These are phyloP conservation scores for Phycodurus eques DNA, from an alignment of 2,113 vertebrate species.

Conservation along the genomic window DNA sequence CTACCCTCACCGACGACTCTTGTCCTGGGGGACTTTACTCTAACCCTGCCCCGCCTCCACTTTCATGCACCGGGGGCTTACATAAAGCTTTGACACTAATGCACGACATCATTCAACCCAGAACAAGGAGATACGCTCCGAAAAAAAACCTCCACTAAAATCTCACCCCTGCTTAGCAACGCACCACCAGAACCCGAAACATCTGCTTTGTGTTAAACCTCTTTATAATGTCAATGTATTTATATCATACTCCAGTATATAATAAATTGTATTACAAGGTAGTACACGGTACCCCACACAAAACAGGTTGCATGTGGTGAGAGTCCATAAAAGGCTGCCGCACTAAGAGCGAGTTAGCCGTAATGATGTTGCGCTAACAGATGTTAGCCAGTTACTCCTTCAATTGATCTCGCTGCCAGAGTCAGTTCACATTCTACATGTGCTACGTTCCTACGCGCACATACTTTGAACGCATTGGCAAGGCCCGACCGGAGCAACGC, in stretches of 20 bases:
- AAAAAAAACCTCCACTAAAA: not conserved
- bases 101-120: slow-evolving; percentile 57
- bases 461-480: slow-evolving; percentile 39
- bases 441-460: slow-evolving; percentile 19
- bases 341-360: slow-evolving; percentile 55
- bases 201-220: slow-evolving; percentile 48
- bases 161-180: slow-evolving; percentile 1
- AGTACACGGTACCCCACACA: slow-evolving; percentile 7
- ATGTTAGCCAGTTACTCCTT: slow-evolving; percentile 70
- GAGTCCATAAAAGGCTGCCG: slow-evolving; percentile 45
- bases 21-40: slow-evolving; percentile 39
- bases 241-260: slow-evolving; percentile 35
- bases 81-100: slow-evolving; percentile 46
- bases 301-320: slow-evolving; percentile 49
- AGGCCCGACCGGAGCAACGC: not conserved
- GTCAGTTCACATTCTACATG: slow-evolving; percentile 45
- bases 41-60: slow-evolving; percentile 21
- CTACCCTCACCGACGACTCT: slow-evolving; percentile 40
- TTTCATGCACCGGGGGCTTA: slow-evolving; percentile 39
- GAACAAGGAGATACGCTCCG: slow-evolving; percentile 25
- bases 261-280: slow-evolving; percentile 15
- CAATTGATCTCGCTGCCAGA: slow-evolving; percentile 64
- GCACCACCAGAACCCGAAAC: slow-evolving; percentile 38
- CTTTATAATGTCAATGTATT: slow-evolving; percentile 34
- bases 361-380: slow-evolving; percentile 77